These are phyloP conservation scores for Zaprionus taronus DNA, from an alignment of 1,140 invertebrate species.

Conservation along the genomic window DNA sequence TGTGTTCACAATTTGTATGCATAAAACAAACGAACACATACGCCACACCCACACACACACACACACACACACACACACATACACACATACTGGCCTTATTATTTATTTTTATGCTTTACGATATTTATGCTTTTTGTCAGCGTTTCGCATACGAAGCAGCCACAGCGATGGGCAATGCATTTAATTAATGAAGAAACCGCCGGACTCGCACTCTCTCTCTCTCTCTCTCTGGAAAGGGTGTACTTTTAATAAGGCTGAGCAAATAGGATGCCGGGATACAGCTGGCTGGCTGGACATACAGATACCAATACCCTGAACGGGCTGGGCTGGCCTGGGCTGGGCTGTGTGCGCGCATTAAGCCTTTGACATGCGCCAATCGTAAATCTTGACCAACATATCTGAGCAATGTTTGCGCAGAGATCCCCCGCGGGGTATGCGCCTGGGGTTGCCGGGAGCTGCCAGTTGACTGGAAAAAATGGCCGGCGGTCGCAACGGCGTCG, in stretches of 20 bases:
- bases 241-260: slow-evolving; percentile 71
- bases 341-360: slow-evolving; percentile 65
- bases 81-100: slow-evolving; percentile 45
- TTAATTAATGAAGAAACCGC: slow-evolving; percentile 80
- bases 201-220: slow-evolving; percentile 17
- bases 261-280: slow-evolving; percentile 57
- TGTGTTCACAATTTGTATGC: slow-evolving; percentile 73
- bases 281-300: slow-evolving; percentile 25
- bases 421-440: slow-evolving; percentile 7
- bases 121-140: slow-evolving; percentile 79
- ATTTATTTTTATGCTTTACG: slow-evolving; percentile 81
- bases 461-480: slow-evolving; percentile 53
- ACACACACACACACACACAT: slow-evolving; percentile 10
- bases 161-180: slow-evolving; percentile 60
- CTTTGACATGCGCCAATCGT: slow-evolving; percentile 84
- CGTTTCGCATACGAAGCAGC: slow-evolving; percentile 64
- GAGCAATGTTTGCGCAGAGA: slow-evolving; percentile 70
- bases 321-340: not conserved
- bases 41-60: slow-evolving; percentile 11
- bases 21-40: slow-evolving; percentile 48
- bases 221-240: not conserved
- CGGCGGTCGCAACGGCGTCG: slow-evolving; percentile 11
- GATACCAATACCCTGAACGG: not conserved
- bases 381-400: slow-evolving; percentile 84
- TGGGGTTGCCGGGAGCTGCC: not conserved